Percentiles rank a stretch among this genome's conserved stretches.
These are phyloP conservation scores for Ivindomyrus marchei DNA, from an alignment of 2,113 vertebrate genomes.

Conservation along the genomic window DNA sequence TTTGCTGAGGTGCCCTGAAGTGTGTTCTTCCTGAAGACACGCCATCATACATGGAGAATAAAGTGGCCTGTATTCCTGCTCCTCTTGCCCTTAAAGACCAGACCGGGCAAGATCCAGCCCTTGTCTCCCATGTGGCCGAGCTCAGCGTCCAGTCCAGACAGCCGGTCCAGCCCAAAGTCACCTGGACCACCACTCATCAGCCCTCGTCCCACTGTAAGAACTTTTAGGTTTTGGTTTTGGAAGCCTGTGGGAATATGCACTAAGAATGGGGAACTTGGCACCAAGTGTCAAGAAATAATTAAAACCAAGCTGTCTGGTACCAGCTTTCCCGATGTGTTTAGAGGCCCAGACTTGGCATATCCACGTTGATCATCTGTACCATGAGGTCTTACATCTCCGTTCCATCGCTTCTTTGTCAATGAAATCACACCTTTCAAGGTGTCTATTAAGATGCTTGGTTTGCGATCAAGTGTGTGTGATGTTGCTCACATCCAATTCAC, in stretches of 20 bases:
- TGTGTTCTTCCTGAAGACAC: background rate
- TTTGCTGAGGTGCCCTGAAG: background rate
- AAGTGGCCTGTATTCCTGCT: background rate
- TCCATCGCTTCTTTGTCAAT: background rate
- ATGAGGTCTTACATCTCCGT: background rate
- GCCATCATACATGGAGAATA: background rate
- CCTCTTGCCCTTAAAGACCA: constrained; percentile 57
- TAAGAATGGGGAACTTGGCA: background rate
- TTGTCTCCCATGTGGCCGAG: constrained; percentile 60
- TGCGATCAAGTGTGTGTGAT: background rate
- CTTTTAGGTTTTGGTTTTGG: constrained; percentile 44
- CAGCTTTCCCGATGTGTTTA: background rate
- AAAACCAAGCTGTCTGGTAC: background rate
- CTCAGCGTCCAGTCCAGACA: constrained; percentile 44
- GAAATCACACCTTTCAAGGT: background rate
- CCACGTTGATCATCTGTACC: background rate
- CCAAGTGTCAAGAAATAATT: background rate
- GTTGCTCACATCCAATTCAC: background rate
- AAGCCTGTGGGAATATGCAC: background rate
- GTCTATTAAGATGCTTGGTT: background rate
- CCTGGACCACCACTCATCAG: constrained; percentile 65
- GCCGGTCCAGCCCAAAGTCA: constrained; percentile 69
- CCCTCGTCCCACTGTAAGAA: constrained; percentile 68
- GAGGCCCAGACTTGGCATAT: background rate
- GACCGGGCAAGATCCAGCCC: constrained; percentile 79